phyloP scores from a whole-genome alignment of 2,113 vertebrate genomes.

The Larimichthys crocea region DNA sequence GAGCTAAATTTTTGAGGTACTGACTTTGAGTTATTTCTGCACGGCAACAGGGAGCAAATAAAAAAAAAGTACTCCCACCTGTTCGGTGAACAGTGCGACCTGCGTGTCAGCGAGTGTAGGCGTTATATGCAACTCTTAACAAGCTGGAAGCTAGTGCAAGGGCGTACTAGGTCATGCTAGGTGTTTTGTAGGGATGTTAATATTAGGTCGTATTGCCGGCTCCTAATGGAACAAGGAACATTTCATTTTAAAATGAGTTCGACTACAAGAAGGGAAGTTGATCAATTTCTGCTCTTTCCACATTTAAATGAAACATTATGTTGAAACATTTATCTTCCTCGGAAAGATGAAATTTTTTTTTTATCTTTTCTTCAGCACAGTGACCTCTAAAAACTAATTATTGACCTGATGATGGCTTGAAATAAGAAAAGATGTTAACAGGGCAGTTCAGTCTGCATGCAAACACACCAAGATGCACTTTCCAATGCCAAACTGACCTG shows the following conservation, averaged over 20 bases:
- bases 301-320: slow-evolving; percentile 11
- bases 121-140: background rate
- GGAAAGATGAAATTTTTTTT: background rate
- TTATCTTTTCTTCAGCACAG: background rate
- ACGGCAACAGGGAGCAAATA: background rate
- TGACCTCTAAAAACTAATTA: background rate
- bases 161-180: background rate
- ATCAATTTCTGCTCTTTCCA: background rate
- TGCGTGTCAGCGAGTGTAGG: slow-evolving; percentile 22
- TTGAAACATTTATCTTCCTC: slow-evolving; percentile 5
- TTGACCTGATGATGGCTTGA: background rate
- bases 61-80: slow-evolving; percentile 29
- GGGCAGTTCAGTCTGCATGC: background rate
- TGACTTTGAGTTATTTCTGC: slow-evolving; percentile 17
- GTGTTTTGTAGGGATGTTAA: slow-evolving; percentile 17
- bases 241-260: slow-evolving; percentile 24
- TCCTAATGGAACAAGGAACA: slow-evolving; percentile 1
- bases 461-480: background rate
- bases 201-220: background rate
- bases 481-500: background rate
- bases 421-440: background rate
- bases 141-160: slow-evolving; percentile 2
- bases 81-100: slow-evolving; percentile 29
- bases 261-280: background rate
- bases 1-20: slow-evolving; percentile 2